These are phyloP conservation scores for Porites lutea DNA, from an alignment of 64 coral and sea anemone genomes.

Conservation along the genomic window DNA sequence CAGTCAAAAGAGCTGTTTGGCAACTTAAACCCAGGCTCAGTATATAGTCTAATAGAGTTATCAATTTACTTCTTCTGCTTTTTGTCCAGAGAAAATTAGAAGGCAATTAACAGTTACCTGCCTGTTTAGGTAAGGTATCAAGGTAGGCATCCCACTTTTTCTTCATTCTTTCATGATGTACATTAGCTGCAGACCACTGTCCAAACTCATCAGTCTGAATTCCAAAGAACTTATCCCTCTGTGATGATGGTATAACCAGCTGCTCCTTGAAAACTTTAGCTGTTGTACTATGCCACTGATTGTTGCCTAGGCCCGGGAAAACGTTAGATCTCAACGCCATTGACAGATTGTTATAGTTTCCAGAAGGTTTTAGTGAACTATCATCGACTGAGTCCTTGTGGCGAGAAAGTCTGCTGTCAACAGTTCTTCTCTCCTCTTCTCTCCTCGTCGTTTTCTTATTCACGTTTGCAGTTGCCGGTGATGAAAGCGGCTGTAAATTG, in stretches of 20 bases:
- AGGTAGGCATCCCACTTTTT: conserved; percentile 86
- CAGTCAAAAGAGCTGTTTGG: too few relatives aligned
- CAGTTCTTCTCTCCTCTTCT: not conserved
- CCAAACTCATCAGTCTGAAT: conserved; percentile 85
- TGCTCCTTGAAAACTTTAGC: conserved; percentile 60
- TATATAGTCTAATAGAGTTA: too few relatives aligned
- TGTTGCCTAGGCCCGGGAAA: conserved; percentile 87
- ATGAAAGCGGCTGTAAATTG: not conserved
- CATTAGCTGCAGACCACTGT: conserved; percentile 87
- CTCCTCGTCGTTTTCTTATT: not conserved
- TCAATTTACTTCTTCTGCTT: too few relatives aligned
- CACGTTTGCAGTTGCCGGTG: not conserved
- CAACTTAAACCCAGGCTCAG: too few relatives aligned
- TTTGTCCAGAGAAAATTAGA: too few relatives aligned
- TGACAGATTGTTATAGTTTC: conserved; percentile 51
- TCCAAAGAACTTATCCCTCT: conserved; percentile 80
- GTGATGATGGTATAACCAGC: conserved; percentile 42
- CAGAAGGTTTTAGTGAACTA: not conserved
- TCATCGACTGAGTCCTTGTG: not conserved
- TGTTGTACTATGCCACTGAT: conserved; percentile 80
- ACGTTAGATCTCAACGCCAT: conserved; percentile 74
- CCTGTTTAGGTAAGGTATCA: conserved; percentile 72
- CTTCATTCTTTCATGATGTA: conserved; percentile 87
- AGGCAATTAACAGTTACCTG: conserved; percentile 7
- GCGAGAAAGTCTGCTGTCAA: not conserved